Percentiles rank a stretch among this genome's conserved stretches.
Conservation (phyloP, 2,113 vertebrate species). For the Gallinago jamesoni region DNA sequence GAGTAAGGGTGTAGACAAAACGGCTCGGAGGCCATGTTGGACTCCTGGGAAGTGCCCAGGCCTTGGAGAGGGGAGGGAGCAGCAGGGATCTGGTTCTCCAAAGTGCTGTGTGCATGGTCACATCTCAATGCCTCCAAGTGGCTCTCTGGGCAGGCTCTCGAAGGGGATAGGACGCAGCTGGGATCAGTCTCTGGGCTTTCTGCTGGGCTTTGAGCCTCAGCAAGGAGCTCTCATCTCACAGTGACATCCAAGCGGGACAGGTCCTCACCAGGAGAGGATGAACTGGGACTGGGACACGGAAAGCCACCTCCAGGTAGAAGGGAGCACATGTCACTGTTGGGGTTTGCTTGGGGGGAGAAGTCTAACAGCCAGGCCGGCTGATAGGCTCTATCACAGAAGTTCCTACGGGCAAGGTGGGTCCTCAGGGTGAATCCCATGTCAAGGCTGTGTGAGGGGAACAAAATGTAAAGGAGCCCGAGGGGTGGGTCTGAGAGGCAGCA, state of each 20-base stretch:
- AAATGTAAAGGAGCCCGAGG: background rate
- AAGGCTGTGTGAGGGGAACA: background rate
- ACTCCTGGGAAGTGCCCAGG: background rate
- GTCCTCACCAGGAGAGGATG: background rate
- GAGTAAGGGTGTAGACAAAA: conserved; percentile 19
- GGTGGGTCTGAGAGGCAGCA: background rate
- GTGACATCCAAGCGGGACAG: background rate
- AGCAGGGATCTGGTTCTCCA: conserved; percentile 65
- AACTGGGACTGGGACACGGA: background rate
- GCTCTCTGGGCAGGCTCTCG: background rate
- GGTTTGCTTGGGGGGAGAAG: background rate
- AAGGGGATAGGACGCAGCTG: background rate
- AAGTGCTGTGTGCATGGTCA: conserved; percentile 68
- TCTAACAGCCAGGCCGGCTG: background rate
- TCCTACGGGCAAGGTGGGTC: background rate
- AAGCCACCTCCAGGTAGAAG: background rate
- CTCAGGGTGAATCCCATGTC: background rate
- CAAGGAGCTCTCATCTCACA: background rate
- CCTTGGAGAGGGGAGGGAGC: conserved; percentile 38
- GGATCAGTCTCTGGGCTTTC: background rate
- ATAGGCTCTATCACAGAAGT: background rate
- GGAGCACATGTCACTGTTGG: background rate
- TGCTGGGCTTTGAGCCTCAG: background rate
- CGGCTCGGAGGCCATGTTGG: background rate
- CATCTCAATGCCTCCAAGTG: conserved; percentile 18